phyloP scores from a whole-genome alignment of 2,797 vertebrate species.

The Pampus argenteus region DNA sequence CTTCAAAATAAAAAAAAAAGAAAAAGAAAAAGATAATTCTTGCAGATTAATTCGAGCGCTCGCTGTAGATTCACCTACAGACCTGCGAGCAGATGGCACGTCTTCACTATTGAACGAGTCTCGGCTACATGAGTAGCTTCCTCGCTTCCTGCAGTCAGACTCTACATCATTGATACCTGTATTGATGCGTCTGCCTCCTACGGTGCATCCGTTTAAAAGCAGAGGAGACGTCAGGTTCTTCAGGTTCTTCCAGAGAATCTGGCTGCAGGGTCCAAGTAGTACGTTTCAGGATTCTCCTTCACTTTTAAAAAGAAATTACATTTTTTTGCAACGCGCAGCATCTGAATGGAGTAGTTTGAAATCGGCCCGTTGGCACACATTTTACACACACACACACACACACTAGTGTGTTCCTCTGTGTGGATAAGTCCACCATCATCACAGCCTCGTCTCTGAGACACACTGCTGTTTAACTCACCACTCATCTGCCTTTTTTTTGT shows the following conservation, averaged over 20 bases:
- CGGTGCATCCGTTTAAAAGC: background rate
- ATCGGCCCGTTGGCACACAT: constrained; percentile 37
- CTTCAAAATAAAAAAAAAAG: constrained; percentile 18
- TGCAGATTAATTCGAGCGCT: constrained; percentile 51
- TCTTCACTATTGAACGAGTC: constrained; percentile 28
- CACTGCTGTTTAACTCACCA: background rate
- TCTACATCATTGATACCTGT: background rate
- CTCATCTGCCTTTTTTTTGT: background rate
- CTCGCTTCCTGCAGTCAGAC: constrained; percentile 51
- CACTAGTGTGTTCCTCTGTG: constrained; percentile 26
- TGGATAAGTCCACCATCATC: constrained; percentile 5
- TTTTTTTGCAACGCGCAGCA: constrained; percentile 4
- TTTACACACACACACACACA: background rate
- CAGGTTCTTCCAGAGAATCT: no score
- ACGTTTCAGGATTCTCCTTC: background rate
- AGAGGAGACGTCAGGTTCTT: background rate
- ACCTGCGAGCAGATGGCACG: constrained; percentile 7
- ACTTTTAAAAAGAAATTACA: background rate
- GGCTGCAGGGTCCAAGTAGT: constrained; percentile 42
- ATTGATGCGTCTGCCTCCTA: background rate
- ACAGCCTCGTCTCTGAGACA: constrained; percentile 10
- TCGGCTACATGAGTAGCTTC: constrained; percentile 46
- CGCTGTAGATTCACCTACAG: constrained; percentile 10
- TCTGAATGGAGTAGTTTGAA: constrained; percentile 10
- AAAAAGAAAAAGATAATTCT: background rate